These are phyloP conservation scores for Botrylloides violaceus DNA, from an alignment of 23 tunicate genomes.

Conservation along the genomic window DNA sequence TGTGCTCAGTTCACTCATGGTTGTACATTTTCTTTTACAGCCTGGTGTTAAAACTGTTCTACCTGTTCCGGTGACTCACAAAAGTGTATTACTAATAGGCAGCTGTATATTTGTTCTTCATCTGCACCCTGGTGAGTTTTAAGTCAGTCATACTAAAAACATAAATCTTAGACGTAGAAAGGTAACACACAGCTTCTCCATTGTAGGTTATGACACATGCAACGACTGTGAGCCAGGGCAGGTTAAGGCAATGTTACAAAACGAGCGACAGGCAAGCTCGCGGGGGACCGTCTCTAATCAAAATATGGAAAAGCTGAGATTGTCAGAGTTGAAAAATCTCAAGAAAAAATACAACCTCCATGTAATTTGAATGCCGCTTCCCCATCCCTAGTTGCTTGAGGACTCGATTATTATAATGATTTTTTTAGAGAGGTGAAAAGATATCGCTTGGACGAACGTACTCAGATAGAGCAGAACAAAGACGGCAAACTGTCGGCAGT, in stretches of 20 bases:
- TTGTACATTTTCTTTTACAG: no score
- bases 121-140: constrained; percentile 11
- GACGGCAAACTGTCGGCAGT: constrained; percentile 16
- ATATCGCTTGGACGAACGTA: constrained; percentile 3
- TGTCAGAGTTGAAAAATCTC: constrained; percentile 6
- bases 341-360: constrained; percentile 14
- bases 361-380: no score
- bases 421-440: not conserved
- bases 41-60: constrained; percentile 4
- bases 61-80: constrained; percentile 6
- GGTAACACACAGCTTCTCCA: not conserved
- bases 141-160: not conserved
- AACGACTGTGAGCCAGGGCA: constrained; percentile 29
- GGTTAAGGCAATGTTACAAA: not conserved
- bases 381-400: no score
- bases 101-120: constrained; percentile 1
- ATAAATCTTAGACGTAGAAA: not conserved
- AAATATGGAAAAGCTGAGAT: not conserved
- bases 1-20: no score
- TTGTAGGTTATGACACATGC: constrained; percentile 18
- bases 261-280: not conserved
- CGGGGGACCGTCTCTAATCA: not conserved
- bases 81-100: constrained; percentile 17
- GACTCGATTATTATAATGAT: no score
- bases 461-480: constrained; percentile 13